These are phyloP conservation scores for Oscheius onirici DNA, from an alignment of 2,888 invertebrate species.

Conservation along the genomic window DNA sequence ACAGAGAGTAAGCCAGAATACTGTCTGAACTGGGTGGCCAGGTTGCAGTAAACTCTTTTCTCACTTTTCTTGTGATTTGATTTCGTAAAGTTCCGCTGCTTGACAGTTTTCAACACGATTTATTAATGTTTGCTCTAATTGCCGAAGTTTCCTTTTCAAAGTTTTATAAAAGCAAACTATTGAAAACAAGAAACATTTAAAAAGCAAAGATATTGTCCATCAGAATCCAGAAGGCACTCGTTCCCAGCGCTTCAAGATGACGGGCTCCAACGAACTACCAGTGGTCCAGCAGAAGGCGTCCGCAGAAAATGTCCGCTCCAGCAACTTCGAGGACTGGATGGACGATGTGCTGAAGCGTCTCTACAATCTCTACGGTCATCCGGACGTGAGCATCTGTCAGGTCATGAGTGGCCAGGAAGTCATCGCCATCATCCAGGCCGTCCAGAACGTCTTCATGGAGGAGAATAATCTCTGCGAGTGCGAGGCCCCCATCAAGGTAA, in stretches of 20 bases:
- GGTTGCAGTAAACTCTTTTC: no score
- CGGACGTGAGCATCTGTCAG: constrained; percentile 44
- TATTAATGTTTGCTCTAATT: no score
- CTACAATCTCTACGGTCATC: constrained; percentile 49
- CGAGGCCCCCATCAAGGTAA: constrained; percentile 64
- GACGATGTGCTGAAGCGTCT: constrained; percentile 56
- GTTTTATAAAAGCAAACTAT: no score
- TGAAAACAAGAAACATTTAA: no score
- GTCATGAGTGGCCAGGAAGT: constrained; percentile 55
- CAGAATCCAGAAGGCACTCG: not conserved
- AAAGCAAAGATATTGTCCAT: no score
- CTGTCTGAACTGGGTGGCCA: no score
- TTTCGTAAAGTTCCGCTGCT: no score
- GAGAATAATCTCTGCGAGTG: constrained; percentile 58
- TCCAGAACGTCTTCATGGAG: constrained; percentile 45
- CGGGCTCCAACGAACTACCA: no score
- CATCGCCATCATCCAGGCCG: constrained; percentile 44
- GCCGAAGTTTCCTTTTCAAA: no score
- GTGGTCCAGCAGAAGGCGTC: constrained; percentile 67
- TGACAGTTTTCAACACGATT: no score
- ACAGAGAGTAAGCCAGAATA: no score
- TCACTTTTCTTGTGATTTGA: no score
- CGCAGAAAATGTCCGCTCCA: not conserved
- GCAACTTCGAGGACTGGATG: constrained; percentile 43
- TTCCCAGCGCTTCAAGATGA: not conserved